phyloP scores from a whole-genome alignment of 2,888 invertebrate genomes.

The Cheilosia pagana region DNA sequence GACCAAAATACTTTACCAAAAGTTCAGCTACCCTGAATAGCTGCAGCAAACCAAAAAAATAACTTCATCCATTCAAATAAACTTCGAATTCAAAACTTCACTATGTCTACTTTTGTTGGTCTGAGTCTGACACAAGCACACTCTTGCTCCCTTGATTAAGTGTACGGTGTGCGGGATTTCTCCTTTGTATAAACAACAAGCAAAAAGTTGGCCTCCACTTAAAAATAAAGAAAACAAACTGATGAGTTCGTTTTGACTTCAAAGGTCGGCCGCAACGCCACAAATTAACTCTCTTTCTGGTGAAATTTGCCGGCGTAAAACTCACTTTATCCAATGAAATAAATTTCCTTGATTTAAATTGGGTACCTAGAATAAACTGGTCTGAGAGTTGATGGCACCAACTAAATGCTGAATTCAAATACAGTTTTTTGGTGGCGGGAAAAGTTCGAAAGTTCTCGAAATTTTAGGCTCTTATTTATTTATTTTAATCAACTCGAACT shows the following conservation, averaged over 20 bases:
- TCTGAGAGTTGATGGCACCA: no score
- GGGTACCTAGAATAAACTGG: no score
- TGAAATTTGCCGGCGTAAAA: neutral
- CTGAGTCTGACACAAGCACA: neutral
- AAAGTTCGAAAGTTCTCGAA: no score
- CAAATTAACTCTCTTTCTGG: conserved; percentile 8
- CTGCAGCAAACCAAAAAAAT: neutral
- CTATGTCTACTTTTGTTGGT: conserved; percentile 20
- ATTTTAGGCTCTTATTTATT: no score
- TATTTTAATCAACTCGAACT: no score
- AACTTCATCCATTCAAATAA: conserved; percentile 26
- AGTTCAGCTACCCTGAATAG: neutral
- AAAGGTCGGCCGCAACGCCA: conserved; percentile 9
- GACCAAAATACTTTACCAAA: neutral
- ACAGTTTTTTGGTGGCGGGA: no score
- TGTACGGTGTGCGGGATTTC: neutral
- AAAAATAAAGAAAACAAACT: neutral
- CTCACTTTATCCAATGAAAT: neutral
- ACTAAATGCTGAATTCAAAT: no score
- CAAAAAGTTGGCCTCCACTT: conserved; percentile 4
- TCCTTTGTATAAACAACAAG: neutral
- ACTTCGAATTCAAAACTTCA: conserved; percentile 18
- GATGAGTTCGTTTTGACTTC: conserved; percentile 17
- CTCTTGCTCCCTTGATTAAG: conserved; percentile 2
- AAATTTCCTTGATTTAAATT: neutral